Evolutionary conservation across 1,140 invertebrate species (phyloP), one percentile per base, ranked within the genome.

Genomic region (Microplitis mediator): DNA sequence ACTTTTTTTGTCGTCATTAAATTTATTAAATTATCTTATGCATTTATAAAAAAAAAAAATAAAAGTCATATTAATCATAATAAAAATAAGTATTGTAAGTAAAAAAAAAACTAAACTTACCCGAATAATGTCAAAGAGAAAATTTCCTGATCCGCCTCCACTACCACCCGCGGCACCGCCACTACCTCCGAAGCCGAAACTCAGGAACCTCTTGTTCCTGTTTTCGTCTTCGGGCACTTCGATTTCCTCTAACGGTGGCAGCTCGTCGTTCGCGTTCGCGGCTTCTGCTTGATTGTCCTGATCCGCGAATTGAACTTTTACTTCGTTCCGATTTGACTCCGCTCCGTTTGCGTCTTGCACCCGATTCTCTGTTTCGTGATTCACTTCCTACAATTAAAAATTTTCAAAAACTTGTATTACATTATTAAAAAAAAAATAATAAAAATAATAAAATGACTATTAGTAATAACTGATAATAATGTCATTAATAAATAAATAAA

Each of bases 61-160:
- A 32, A 61, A 61, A 66, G 23, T 51, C 4, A 50, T 32, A 11
- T 62, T 31, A 13, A 36, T 62, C 9, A 62, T 50, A 23, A 23
- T 23, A 23, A 23, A 23, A 23, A 14, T 11, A 11, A 31, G 8
- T 60, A 11, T 13, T 13, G 34, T 13, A 2, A n/a, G n/a, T 35
- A 5, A 4, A 56, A 35, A 32, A 45, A 6, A 69, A 61, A 32
- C 31, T 69, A 45, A 73, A 89, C 92, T 93, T 88, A 95, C 94
- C 89, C 94, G 90, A 81, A 95, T 93, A 77, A 95, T 92, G 85
- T 95, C 94, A 86, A 95, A 95, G 69, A 95, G 88, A 88, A 95
- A 94, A 87, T 95, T 95, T 69, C 94, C 94, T 8, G 93, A 94
- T 45, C 93, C 94, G 65, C 91, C 91, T 11, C 89, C 89, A 71